Conservation (phyloP, 1,140 invertebrate genomes). For the Neodiprion virginianus region DNA sequence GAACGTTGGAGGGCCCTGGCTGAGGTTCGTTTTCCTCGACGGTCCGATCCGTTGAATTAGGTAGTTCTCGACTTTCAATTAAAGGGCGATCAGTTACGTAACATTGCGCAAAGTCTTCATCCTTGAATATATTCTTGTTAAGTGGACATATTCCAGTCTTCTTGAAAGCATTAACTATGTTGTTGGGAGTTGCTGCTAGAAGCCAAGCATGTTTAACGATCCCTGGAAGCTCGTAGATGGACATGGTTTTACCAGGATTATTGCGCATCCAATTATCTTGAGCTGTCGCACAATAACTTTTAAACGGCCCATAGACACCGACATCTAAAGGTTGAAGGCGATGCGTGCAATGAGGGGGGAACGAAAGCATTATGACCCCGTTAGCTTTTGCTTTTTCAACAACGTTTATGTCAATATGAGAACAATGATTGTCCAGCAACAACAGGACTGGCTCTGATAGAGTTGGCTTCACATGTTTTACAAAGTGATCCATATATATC, state of each 20-base stretch:
- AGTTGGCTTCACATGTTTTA: slow-evolving; percentile 27
- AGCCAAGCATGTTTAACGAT: slow-evolving; percentile 41
- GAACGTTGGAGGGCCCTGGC: too few species aligned
- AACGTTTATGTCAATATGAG: slow-evolving; percentile 24
- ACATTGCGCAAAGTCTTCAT: slow-evolving; percentile 28
- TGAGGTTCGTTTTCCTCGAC: too few species aligned
- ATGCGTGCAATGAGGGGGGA: slow-evolving; percentile 49
- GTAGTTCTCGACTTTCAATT: background rate
- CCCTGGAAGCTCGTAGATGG: slow-evolving; percentile 31
- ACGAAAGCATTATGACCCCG: slow-evolving; percentile 31
- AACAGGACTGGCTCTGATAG: slow-evolving; percentile 27
- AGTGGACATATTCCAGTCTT: slow-evolving; percentile 32
- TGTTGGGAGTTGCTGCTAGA: slow-evolving; percentile 24
- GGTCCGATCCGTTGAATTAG: too few species aligned
- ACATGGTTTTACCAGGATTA: slow-evolving; percentile 30
- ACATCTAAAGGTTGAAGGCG: slow-evolving; percentile 50
- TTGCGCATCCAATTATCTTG: slow-evolving; percentile 28
- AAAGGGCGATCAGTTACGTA: slow-evolving; percentile 19
- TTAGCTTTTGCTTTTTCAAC: slow-evolving; percentile 34
- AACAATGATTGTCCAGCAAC: slow-evolving; percentile 28
- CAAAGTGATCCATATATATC: slow-evolving; percentile 28
- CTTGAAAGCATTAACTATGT: slow-evolving; percentile 29
- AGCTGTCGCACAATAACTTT: slow-evolving; percentile 36
- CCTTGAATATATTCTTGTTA: slow-evolving; percentile 31
- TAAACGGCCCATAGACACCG: slow-evolving; percentile 40